These are phyloP conservation scores for Drosophila miranda DNA, from an alignment of 1,140 invertebrate genomes.

Conservation along the genomic window DNA sequence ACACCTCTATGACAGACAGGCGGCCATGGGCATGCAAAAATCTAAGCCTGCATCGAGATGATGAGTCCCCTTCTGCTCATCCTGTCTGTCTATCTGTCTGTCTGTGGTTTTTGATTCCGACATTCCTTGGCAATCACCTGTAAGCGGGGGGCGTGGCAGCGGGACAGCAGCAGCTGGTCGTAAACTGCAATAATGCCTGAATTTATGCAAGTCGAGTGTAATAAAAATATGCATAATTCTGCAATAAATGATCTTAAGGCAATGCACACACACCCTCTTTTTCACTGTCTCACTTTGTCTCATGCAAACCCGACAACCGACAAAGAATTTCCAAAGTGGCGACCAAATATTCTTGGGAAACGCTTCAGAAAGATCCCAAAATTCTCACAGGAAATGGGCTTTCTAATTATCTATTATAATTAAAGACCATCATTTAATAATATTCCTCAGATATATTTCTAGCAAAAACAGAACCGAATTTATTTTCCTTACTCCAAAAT, in stretches of 20 bases:
- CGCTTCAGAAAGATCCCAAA: neutral
- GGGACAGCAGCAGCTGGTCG: slow-evolving; percentile 73
- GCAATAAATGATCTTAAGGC: slow-evolving; percentile 77
- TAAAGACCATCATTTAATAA: no score
- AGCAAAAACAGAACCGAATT: no score
- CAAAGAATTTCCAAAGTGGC: slow-evolving; percentile 27
- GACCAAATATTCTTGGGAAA: neutral
- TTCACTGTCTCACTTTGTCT: slow-evolving; percentile 32
- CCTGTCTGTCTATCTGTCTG: slow-evolving; percentile 11
- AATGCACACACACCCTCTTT: slow-evolving; percentile 42
- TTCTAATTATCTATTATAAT: neutral
- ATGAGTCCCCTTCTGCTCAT: slow-evolving; percentile 11
- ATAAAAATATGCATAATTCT: slow-evolving; percentile 80
- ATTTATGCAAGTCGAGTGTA: slow-evolving; percentile 78
- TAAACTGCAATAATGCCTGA: slow-evolving; percentile 79
- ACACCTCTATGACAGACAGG: slow-evolving; percentile 37
- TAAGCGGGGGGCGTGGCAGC: slow-evolving; percentile 20
- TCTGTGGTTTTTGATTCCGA: slow-evolving; percentile 45
- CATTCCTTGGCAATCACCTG: slow-evolving; percentile 54
- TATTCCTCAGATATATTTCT: no score
- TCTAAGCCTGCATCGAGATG: slow-evolving; percentile 64
- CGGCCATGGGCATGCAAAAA: slow-evolving; percentile 65
- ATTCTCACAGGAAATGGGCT: no score
- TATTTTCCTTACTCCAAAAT: no score
- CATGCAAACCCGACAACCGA: slow-evolving; percentile 53